Base-by-base conservation (phyloP, 2,888 invertebrate genomes). In the Conistra vaccinii region DNA sequence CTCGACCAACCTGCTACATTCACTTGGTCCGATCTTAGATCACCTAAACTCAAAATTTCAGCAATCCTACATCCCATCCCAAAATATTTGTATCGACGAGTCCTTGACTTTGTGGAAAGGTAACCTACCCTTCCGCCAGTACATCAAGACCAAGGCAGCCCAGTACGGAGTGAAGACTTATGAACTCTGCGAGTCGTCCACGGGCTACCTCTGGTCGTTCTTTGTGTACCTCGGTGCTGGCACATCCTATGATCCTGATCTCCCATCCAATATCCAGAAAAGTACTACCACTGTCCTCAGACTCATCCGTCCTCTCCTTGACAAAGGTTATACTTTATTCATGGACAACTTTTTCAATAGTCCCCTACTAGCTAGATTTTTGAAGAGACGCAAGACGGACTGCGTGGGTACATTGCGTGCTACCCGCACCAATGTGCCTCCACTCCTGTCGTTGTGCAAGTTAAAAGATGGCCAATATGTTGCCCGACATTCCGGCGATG, bases 151-250 rank as follows among this genome's bases (percentile, higher is more conserved):
- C n/a, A 62, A 62, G n/a, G n/a, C n/a, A 9, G 60, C 60, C 35
- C 23, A 6, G n/a, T 35, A n/a, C n/a, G 23, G 35, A 7, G n/a
- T 61, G n/a, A 61, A 61, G 39, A 61, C 61, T 17, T 62, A 26
- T 48, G 55, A 55, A 39, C 67, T 67, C 20, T 66, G 51, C n/a
- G 66, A 66, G 66, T 66, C 51, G 20, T 51, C 66, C n/a, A 66
- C 66, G 7, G 66, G 66, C 66, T 66, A 66, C n/a, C 51, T 66
- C 51, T 66, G 66, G 51, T 66, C 66, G n/a, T 66, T 66, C 51
- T 66, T 66, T n/a, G 17, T 32, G 17, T 51, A 51, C 32, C 65
- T 32, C 17, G 48, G 65, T 32, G 48, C 17, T 32, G 32, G 17
- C 32, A 53, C 66, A 20, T 39, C 26, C 51, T 17, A 32, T 20